Conservation (phyloP, 2,113 vertebrate genomes). For the Charina bottae region DNA sequence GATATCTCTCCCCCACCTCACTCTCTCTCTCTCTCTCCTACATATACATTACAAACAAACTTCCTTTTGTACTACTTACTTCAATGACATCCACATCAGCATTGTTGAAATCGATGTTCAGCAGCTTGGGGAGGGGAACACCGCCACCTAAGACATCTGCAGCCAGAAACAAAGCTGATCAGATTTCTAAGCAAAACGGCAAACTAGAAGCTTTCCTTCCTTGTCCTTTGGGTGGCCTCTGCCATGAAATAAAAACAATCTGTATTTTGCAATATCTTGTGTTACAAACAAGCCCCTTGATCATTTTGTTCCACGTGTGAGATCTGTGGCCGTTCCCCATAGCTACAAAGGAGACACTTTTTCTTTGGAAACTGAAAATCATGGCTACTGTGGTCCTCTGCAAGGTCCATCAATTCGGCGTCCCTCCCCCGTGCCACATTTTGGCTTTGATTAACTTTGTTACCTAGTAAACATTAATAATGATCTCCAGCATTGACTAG, state of each 20-base stretch:
- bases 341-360: neutral
- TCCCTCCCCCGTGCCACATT: neutral
- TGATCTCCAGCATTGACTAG: neutral
- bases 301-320: neutral
- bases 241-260: neutral
- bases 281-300: neutral
- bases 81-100: conserved; percentile 58
- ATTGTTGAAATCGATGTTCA: conserved; percentile 64
- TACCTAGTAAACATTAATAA: neutral
- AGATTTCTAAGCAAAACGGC: neutral
- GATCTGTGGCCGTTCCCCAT: too few species aligned
- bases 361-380: neutral
- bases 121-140: conserved; percentile 66
- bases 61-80: conserved; percentile 59
- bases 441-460: neutral
- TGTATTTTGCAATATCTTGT: neutral
- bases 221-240: too few species aligned
- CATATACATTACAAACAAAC: neutral
- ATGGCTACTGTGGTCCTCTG: neutral
- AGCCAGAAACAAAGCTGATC: neutral
- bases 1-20: neutral
- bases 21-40: neutral
- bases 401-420: neutral
- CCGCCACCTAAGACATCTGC: conserved; percentile 61
- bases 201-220: neutral